phyloP scores from a whole-genome alignment of 1,140 invertebrate genomes.

The Drosophila malerkotliana region DNA sequence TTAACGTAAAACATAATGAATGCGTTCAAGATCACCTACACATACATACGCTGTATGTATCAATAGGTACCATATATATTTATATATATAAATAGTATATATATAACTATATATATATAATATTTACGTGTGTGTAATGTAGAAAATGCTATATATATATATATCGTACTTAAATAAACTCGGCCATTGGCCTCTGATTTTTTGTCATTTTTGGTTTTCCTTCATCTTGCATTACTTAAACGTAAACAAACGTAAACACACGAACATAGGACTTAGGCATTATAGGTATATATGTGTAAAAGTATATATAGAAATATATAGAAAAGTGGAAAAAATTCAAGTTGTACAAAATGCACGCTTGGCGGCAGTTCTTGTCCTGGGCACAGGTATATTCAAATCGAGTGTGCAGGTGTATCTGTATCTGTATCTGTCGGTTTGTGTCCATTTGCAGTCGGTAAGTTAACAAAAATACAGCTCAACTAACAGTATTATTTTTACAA shows the following conservation, averaged over 20 bases:
- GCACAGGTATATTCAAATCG: constrained; percentile 45
- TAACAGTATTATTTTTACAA: not conserved
- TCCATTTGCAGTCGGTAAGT: constrained; percentile 23
- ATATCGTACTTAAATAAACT: constrained; percentile 60
- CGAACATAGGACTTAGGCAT: constrained; percentile 67
- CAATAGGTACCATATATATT: constrained; percentile 35
- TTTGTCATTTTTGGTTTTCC: constrained; percentile 48
- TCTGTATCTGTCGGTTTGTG: constrained; percentile 2
- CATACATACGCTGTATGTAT: constrained; percentile 47
- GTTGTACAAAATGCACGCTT: constrained; percentile 58
- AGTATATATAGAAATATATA: constrained; percentile 60
- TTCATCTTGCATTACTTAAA: constrained; percentile 70
- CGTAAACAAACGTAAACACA: constrained; percentile 68
- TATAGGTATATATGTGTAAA: constrained; percentile 50
- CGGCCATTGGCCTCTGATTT: constrained; percentile 60
- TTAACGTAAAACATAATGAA: constrained; percentile 59
- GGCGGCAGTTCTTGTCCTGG: constrained; percentile 47
- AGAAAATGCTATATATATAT: constrained; percentile 52
- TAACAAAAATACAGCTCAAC: not conserved
- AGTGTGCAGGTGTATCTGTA: constrained; percentile 30
- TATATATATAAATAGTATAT: not conserved
- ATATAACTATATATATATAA: constrained; percentile 6
- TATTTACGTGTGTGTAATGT: constrained; percentile 28
- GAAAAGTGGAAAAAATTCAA: constrained; percentile 53
- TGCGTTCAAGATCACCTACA: constrained; percentile 60